Evolutionary conservation across 2,888 invertebrate genomes (phyloP), one percentile per base, ranked within the genome.

Genomic region (Orthosia gothica): DNA sequence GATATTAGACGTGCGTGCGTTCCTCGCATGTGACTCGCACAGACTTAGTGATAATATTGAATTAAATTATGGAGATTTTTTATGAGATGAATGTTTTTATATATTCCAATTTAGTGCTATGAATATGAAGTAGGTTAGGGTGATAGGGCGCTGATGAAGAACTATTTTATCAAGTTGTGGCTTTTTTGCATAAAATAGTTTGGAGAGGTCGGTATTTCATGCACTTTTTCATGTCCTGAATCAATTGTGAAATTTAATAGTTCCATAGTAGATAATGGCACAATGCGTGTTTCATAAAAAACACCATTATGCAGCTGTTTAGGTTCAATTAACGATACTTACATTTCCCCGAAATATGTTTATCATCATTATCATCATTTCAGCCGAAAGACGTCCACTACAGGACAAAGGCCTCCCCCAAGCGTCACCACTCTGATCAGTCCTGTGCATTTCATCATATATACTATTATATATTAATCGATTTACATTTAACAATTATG

Each of bases 1-100:
- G 89, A 90, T 93, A 92, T 93, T 92, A 93, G 88, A 88, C 82
- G 87, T 84, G 90, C 89, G 94, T 93, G 94, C 93, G 92, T 93
- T 92, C 90, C 81, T 85, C 76, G 91, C 88, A 89, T 92, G 87
- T 89, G 90, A 91, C 89, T 90, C 91, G 90, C 89, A 91, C 87
- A 86, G 90, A 90, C 87, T 89, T 90, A 92, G 91, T 92, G 87
- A 88, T 90, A 90, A 89, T 90, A 88, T 82, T 85, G 83, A 89
- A 91, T 88, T 90, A 86, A 90, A 87, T 90, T 88, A 89, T 84
- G 87, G 78, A 87, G 80, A 88, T 88, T 75, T 77, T 69, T 26
- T 66, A 49, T 70, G 73, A 77, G 74, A 84, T 78, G 74, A 81
- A 79, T 77, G 74, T 59, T 61, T 85, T 82, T 81, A 74, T 83